Percentiles rank a stretch among this genome's conserved stretches.
These are phyloP conservation scores for Clunio marinus DNA, from an alignment of 2,888 invertebrate genomes.

Conservation along the genomic window DNA sequence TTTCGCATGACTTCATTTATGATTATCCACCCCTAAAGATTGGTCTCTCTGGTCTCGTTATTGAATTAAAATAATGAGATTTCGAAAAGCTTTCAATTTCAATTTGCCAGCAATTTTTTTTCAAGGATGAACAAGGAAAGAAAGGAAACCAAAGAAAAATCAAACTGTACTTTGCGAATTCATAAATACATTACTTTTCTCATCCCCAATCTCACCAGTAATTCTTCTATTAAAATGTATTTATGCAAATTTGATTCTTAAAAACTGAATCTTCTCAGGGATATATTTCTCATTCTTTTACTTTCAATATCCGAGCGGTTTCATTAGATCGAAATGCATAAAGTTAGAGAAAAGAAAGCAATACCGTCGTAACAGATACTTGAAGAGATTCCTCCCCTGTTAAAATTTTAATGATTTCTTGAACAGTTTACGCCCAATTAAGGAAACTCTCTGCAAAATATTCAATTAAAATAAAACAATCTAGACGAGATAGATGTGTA, in stretches of 20 bases:
- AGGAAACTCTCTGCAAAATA: too few species aligned
- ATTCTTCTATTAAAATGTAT: slow-evolving; percentile 39
- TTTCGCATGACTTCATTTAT: too few species aligned
- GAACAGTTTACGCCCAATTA: not conserved
- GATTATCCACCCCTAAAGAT: too few species aligned
- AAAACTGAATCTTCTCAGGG: slow-evolving; percentile 12
- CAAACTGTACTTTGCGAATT: slow-evolving; percentile 35
- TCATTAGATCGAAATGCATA: slow-evolving; percentile 5
- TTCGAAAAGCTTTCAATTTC: slow-evolving; percentile 31
- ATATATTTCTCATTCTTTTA: slow-evolving; percentile 19
- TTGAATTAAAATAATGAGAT: slow-evolving; percentile 24
- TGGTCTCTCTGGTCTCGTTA: not conserved
- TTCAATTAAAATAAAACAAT: too few species aligned
- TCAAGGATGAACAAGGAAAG: not conserved
- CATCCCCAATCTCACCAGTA: not conserved
- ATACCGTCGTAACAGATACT: not conserved
- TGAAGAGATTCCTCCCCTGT: not conserved
- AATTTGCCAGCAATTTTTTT: slow-evolving; percentile 30
- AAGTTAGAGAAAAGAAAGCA: too few species aligned
- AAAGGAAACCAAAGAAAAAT: slow-evolving; percentile 1
- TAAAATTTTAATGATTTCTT: slow-evolving; percentile 12
- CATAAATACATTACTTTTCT: slow-evolving; percentile 16
- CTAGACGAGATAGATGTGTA: too few species aligned
- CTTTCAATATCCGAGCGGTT: slow-evolving; percentile 19
- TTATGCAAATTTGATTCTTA: slow-evolving; percentile 39